These are phyloP conservation scores for Doris montereyensis DNA, from an alignment of 2,888 invertebrate species.

Conservation along the genomic window DNA sequence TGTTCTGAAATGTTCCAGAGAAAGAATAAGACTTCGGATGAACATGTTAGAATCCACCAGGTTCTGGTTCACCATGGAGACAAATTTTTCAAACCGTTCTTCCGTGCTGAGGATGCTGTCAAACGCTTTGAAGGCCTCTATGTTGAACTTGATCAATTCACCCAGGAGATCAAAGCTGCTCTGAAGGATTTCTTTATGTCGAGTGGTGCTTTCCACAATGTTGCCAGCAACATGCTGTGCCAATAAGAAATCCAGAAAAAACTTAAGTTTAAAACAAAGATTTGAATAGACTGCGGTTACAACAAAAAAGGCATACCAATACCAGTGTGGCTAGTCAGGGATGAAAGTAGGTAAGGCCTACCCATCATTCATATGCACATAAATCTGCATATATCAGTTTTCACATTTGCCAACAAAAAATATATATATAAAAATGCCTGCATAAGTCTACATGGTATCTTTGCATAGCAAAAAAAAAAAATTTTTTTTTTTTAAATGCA, in stretches of 20 bases:
- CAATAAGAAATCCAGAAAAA: constrained; percentile 25
- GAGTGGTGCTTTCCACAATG: constrained; percentile 70
- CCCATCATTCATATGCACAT: no score
- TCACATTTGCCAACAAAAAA: no score
- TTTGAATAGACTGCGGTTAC: not conserved
- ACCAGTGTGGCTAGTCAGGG: not conserved
- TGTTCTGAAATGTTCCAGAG: constrained; percentile 68
- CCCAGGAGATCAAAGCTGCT: constrained; percentile 74
- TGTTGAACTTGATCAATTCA: constrained; percentile 74
- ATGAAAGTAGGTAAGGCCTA: not conserved
- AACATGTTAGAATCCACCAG: constrained; percentile 75
- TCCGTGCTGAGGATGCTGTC: constrained; percentile 68
- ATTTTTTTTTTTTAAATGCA: no score
- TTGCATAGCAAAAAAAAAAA: no score
- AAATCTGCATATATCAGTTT: no score
- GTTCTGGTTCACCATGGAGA: constrained; percentile 68
- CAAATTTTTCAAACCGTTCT: constrained; percentile 69
- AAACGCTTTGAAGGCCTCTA: constrained; percentile 72
- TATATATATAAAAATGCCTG: no score
- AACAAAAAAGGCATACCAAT: not conserved
- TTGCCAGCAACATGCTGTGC: constrained; percentile 72
- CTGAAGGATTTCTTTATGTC: constrained; percentile 73
- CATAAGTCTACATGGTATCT: no score
- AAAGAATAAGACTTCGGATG: constrained; percentile 72
- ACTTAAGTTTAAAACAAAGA: not conserved